Evolutionary conservation across 2,888 invertebrate genomes (phyloP).

Genomic region (Dryobota labecula): DNA sequence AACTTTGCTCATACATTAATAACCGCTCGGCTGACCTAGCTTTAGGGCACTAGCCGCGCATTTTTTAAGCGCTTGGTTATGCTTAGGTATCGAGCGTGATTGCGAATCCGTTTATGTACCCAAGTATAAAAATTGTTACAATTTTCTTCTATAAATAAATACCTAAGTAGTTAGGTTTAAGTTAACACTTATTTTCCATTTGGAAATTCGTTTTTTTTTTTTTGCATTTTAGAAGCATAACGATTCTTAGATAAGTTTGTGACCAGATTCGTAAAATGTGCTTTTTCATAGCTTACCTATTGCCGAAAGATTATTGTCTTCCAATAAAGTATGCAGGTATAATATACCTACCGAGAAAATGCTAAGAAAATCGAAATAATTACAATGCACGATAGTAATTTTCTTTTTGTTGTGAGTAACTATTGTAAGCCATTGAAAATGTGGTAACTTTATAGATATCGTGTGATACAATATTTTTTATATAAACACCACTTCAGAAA

Average conservation of each 20-base stretch:
- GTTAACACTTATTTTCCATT: not conserved
- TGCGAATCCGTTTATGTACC: not conserved
- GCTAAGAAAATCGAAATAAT: conserved; percentile 31
- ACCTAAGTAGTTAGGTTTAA: not conserved
- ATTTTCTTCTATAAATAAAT: conserved; percentile 13
- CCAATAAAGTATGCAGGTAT: not conserved
- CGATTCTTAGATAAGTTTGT: not conserved
- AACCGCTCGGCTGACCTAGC: conserved; percentile 27
- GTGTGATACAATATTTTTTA: conserved; percentile 54
- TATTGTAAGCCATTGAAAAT: conserved; percentile 24
- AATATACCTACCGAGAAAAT: not conserved
- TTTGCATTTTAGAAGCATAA: conserved; percentile 12
- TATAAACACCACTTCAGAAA: conserved; percentile 43
- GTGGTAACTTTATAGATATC: conserved; percentile 38
- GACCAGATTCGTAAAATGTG: conserved; percentile 12
- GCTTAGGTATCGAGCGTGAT: conserved; percentile 15
- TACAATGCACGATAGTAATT: conserved; percentile 17
- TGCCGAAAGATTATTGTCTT: conserved; percentile 6
- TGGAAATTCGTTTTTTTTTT: conserved; percentile 13
- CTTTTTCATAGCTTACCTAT: not conserved
- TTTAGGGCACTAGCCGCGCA: conserved; percentile 21
- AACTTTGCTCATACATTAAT: conserved; percentile 18
- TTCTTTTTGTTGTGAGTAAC: conserved; percentile 39
- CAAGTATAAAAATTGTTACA: not conserved
- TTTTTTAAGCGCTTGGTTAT: conserved; percentile 19